These are phyloP conservation scores for Pteropus rufus DNA, from an alignment of 2,797 vertebrate species.

Conservation along the genomic window DNA sequence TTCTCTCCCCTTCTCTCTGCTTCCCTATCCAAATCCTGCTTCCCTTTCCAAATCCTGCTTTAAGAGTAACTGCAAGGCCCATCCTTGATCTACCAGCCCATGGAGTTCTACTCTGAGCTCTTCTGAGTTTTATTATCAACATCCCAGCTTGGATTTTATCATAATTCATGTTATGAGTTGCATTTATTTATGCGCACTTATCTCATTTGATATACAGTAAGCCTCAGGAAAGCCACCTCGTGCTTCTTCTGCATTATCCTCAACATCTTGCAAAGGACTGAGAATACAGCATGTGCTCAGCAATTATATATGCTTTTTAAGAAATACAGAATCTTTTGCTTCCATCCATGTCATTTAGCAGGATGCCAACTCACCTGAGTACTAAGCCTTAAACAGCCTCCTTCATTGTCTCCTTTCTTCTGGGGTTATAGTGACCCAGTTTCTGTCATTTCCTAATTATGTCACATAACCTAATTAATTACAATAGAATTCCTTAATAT, in stretches of 20 bases:
- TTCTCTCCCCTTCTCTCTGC: neutral
- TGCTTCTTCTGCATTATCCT: neutral
- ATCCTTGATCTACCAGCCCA: neutral
- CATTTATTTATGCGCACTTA: neutral
- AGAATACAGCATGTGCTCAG: neutral
- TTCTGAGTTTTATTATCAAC: neutral
- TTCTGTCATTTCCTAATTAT: conserved; percentile 64
- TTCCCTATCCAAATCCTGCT: neutral
- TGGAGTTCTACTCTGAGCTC: neutral
- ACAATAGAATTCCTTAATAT: neutral
- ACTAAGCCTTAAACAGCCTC: neutral
- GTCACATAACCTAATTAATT: conserved; percentile 52
- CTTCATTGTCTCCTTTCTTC: neutral
- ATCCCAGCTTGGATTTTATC: neutral
- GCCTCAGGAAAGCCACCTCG: neutral
- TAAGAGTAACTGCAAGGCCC: neutral
- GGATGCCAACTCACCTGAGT: neutral
- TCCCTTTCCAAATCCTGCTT: neutral
- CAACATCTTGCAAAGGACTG: neutral
- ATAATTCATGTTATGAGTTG: neutral
- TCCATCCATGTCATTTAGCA: neutral
- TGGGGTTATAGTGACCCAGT: conserved; percentile 27
- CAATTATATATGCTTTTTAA: neutral
- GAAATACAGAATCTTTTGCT: neutral
- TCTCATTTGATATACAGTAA: neutral